These are phyloP conservation scores for Nemopilema nomurai DNA, from an alignment of 30 jellyfish, hydroid and myxozoan genomes.

Conservation along the genomic window DNA sequence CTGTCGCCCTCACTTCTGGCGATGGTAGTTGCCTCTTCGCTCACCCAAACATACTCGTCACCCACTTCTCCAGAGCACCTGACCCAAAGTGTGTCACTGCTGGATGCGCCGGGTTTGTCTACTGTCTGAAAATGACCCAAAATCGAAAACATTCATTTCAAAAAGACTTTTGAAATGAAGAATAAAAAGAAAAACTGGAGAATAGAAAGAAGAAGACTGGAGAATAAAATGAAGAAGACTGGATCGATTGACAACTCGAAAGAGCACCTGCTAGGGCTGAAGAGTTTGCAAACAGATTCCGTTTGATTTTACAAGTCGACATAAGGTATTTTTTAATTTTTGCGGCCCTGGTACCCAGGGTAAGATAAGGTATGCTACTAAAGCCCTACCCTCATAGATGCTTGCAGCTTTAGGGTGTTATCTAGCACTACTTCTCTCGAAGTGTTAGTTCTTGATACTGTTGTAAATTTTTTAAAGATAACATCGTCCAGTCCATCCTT, in stretches of 20 bases:
- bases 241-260: too few relatives aligned
- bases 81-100: background rate
- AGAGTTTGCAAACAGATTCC: too few relatives aligned
- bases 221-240: too few relatives aligned
- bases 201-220: too few relatives aligned
- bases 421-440: background rate
- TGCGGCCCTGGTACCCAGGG: too few relatives aligned
- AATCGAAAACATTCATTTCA: background rate
- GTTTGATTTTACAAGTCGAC: too few relatives aligned
- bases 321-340: too few relatives aligned
- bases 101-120: background rate
- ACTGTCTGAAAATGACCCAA: background rate
- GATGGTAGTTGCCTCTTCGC: background rate
- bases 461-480: slow-evolving; percentile 14
- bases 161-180: too few relatives aligned
- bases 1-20: background rate
- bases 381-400: slow-evolving; percentile 39
- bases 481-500: slow-evolving; percentile 58
- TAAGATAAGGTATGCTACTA: too few relatives aligned
- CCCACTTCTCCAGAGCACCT: background rate
- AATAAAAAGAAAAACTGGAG: too few relatives aligned
- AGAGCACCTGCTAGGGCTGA: too few relatives aligned
- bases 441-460: slow-evolving; percentile 11
- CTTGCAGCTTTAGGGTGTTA: slow-evolving; percentile 18
- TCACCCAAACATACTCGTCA: background rate